Percentiles rank a stretch among this genome's conserved stretches.
These are phyloP conservation scores for Panulirus ornatus DNA, from an alignment of 1,140 invertebrate species.

Conservation along the genomic window DNA sequence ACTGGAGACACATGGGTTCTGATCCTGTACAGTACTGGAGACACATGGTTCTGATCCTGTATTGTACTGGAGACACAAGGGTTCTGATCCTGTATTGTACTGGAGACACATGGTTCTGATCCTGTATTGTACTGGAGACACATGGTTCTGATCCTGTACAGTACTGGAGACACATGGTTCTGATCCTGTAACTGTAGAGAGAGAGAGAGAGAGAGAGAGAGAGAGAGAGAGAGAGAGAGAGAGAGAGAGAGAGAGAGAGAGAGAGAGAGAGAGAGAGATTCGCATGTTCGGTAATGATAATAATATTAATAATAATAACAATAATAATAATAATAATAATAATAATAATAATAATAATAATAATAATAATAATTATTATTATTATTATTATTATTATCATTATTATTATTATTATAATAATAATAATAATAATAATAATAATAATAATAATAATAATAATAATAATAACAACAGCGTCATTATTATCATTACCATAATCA, in stretches of 20 bases:
- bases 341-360: conserved; percentile 36
- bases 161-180: too few species aligned
- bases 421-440: neutral
- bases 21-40: too few species aligned
- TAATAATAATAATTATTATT: conserved; percentile 17
- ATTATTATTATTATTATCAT: neutral
- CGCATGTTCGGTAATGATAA: neutral
- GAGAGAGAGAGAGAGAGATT: conserved; percentile 35
- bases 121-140: too few species aligned
- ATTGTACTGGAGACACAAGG: too few species aligned
- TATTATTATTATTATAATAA: neutral
- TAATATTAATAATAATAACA: conserved; percentile 23
- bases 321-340: conserved; percentile 36
- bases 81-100: too few species aligned
- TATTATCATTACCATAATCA: neutral
- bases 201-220: neutral
- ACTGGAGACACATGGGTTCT: too few species aligned
- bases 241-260: neutral
- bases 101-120: too few species aligned
- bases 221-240: neutral
- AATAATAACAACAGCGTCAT: neutral
- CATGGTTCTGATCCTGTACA: too few species aligned
- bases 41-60: too few species aligned
- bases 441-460: neutral
- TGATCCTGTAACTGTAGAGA: too few species aligned